Evolutionary conservation across 2,888 invertebrate genomes (phyloP).

Genomic region (Unio pictorum): DNA sequence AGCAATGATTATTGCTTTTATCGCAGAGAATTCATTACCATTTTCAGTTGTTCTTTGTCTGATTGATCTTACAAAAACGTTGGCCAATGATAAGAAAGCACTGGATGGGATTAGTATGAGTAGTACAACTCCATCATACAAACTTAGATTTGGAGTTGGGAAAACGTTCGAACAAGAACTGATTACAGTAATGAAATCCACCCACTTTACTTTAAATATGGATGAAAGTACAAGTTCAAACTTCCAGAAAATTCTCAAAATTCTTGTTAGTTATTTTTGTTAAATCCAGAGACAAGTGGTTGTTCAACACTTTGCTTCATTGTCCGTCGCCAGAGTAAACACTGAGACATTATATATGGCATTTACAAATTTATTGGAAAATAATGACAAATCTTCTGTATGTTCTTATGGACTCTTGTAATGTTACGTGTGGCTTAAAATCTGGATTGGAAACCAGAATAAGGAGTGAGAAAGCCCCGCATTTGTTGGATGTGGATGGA

Average conservation of each 20-base stretch:
- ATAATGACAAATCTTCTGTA: slow-evolving; percentile 23
- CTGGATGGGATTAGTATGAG: slow-evolving; percentile 6
- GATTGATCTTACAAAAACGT: too few relatives aligned
- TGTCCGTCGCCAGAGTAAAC: neutral
- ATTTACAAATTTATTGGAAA: slow-evolving; percentile 18
- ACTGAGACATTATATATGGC: slow-evolving; percentile 12
- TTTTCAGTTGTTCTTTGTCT: too few relatives aligned
- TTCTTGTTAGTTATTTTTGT: slow-evolving; percentile 10
- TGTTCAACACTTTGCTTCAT: slow-evolving; percentile 25
- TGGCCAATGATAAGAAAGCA: neutral
- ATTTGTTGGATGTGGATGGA: slow-evolving; percentile 48
- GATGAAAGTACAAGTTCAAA: slow-evolving; percentile 24
- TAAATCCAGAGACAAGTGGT: slow-evolving; percentile 12
- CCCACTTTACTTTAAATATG: slow-evolving; percentile 18
- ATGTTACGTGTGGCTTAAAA: too few relatives aligned
- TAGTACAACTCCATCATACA: slow-evolving; percentile 12
- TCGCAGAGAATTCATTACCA: too few relatives aligned
- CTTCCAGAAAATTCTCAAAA: slow-evolving; percentile 14
- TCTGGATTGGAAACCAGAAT: slow-evolving; percentile 30
- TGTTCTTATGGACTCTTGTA: slow-evolving; percentile 23
- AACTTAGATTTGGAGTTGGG: slow-evolving; percentile 11
- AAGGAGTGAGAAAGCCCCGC: slow-evolving; percentile 17
- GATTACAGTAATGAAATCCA: slow-evolving; percentile 3
- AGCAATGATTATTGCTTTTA: too few relatives aligned
- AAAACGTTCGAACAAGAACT: slow-evolving; percentile 6